Conservation (phyloP, 2,113 vertebrate genomes). For the Calidris pygmaea region DNA sequence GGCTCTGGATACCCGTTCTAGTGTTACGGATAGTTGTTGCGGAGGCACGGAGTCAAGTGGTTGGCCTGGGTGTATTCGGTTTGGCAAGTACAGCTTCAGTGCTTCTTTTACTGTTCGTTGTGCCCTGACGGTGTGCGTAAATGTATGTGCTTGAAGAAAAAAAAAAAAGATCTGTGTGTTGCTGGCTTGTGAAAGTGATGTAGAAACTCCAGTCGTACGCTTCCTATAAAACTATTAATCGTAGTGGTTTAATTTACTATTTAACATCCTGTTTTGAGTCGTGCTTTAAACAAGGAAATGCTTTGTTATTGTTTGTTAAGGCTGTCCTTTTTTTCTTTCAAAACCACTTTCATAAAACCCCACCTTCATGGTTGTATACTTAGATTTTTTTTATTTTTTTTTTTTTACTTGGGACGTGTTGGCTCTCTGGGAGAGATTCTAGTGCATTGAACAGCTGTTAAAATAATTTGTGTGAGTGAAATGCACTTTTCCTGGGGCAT, state of each 20-base stretch:
- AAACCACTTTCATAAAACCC: background rate
- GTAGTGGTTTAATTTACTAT: background rate
- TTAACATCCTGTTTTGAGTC: background rate
- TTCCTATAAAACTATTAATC: slow-evolving; percentile 20
- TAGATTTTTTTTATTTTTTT: background rate
- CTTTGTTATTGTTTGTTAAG: slow-evolving; percentile 8
- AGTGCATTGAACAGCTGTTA: background rate
- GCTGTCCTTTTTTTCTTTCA: slow-evolving; percentile 4
- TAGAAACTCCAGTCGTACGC: background rate
- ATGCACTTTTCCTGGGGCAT: background rate
- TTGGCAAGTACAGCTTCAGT: slow-evolving; percentile 84
- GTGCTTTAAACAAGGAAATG: background rate
- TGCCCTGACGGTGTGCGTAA: background rate
- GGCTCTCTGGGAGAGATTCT: slow-evolving; percentile 33
- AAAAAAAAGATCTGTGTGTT: background rate
- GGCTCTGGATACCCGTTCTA: slow-evolving; percentile 93
- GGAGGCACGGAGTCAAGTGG: slow-evolving; percentile 73
- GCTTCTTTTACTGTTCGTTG: slow-evolving; percentile 38
- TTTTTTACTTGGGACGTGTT: background rate
- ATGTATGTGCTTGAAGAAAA: background rate
- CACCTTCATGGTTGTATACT: background rate
- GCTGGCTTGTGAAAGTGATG: slow-evolving; percentile 39
- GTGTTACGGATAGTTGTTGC: slow-evolving; percentile 94
- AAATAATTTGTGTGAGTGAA: background rate
- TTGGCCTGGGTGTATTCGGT: slow-evolving; percentile 68